Evolutionary conservation across 2,113 vertebrate species (phyloP).

Genomic region (Cephalopholis sonnerati): DNA sequence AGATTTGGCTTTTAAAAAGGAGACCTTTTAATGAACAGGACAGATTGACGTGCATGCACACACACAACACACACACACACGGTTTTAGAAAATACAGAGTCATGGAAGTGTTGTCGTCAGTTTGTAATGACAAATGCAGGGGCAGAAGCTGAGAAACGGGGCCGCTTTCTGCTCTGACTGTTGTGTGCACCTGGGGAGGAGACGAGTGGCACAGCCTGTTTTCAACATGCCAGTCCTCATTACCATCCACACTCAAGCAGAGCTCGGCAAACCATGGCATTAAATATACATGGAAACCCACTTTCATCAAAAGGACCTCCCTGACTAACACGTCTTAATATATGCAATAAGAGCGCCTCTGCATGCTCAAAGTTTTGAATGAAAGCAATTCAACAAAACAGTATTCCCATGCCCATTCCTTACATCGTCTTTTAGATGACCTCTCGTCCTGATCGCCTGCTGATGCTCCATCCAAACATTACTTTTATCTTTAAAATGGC

Average conservation of each 20-base stretch:
- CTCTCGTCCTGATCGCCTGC: not conserved
- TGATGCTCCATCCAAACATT: constrained; percentile 23
- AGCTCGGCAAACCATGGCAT: constrained; percentile 76
- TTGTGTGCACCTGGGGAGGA: constrained; percentile 72
- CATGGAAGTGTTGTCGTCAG: constrained; percentile 38
- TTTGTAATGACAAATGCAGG: constrained; percentile 61
- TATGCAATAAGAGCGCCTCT: constrained; percentile 63
- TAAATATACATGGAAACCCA: constrained; percentile 85
- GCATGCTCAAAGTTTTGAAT: constrained; percentile 48
- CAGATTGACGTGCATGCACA: not conserved
- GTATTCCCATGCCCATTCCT: constrained; percentile 31
- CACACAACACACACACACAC: not conserved
- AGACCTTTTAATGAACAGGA: not conserved
- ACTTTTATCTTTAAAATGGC: constrained; percentile 21
- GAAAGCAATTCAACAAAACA: constrained; percentile 47
- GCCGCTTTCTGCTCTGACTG: constrained; percentile 51
- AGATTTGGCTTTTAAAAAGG: not conserved
- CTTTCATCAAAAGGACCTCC: constrained; percentile 78
- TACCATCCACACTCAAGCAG: constrained; percentile 78
- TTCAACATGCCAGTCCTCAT: constrained; percentile 80
- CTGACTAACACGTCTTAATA: constrained; percentile 66
- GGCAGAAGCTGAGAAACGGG: constrained; percentile 46
- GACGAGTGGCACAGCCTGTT: constrained; percentile 73
- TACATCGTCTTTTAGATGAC: constrained; percentile 42
- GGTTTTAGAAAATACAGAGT: constrained; percentile 1